phyloP scores from a whole-genome alignment of 2,888 invertebrate genomes.

The Perizoma affinitatum region DNA sequence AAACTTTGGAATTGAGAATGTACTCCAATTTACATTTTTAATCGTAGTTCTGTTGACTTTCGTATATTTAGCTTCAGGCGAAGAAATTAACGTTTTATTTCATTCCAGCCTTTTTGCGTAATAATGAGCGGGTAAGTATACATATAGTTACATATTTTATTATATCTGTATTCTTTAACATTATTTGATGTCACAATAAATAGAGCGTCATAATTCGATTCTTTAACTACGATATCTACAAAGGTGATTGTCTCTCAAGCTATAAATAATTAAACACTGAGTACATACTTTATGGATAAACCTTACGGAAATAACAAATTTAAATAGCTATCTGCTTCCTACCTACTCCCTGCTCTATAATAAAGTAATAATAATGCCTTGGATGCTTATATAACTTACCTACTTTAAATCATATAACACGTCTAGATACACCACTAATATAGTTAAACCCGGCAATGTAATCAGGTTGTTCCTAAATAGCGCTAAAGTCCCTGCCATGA shows the following conservation, averaged over 20 bases:
- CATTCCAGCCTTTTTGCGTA: constrained; percentile 9
- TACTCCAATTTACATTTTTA: constrained; percentile 75
- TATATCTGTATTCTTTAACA: background rate
- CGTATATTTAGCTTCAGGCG: constrained; percentile 58
- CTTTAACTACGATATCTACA: no score
- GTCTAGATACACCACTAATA: no score
- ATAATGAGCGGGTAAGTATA: background rate
- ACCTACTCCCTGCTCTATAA: no score
- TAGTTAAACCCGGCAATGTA: constrained; percentile 18
- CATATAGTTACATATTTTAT: background rate
- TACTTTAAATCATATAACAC: no score
- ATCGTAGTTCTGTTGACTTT: constrained; percentile 65
- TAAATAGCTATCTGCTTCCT: no score
- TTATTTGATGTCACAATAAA: background rate
- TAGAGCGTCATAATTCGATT: no score
- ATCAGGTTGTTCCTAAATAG: constrained; percentile 48
- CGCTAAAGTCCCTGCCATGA: constrained; percentile 47
- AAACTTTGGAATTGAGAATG: constrained; percentile 73
- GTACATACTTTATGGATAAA: no score
- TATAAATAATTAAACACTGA: no score
- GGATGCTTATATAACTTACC: no score
- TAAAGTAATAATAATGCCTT: no score
- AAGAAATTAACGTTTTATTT: constrained; percentile 29
- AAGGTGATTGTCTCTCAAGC: no score
- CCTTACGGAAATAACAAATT: no score